Evolutionary conservation across 2,888 invertebrate species (phyloP).

Genomic region (Pseudococcus longispinus): DNA sequence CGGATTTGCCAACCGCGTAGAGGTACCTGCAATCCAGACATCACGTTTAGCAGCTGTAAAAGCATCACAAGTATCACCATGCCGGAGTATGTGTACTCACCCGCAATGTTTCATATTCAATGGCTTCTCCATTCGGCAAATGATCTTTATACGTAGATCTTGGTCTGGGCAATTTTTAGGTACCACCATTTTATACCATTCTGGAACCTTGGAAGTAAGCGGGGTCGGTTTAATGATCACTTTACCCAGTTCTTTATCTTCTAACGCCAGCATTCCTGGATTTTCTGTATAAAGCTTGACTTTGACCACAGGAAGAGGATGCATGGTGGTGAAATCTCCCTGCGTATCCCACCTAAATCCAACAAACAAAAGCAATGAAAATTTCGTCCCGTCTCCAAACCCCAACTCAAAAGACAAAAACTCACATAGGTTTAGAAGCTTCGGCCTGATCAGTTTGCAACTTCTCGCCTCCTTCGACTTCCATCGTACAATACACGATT

Average conservation of each 20-base stretch:
- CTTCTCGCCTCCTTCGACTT: slow-evolving; percentile 98
- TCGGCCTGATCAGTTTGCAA: slow-evolving; percentile 99
- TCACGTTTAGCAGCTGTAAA: background rate
- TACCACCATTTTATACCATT: slow-evolving; percentile 98
- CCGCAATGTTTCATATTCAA: slow-evolving; percentile 99
- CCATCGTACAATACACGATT: slow-evolving; percentile 99
- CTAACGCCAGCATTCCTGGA: slow-evolving; percentile 95
- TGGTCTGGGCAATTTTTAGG: slow-evolving; percentile 95
- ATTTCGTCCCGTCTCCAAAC: too few species aligned
- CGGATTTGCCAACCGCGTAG: slow-evolving; percentile 92
- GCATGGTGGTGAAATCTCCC: slow-evolving; percentile 98
- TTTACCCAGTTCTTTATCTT: slow-evolving; percentile 98
- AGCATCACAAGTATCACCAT: too few species aligned
- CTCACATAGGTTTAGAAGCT: slow-evolving; percentile 95
- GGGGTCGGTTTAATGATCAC: slow-evolving; percentile 87
- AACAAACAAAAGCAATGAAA: slow-evolving; percentile 53
- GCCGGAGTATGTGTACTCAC: slow-evolving; percentile 68
- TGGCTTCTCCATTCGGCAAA: slow-evolving; percentile 98
- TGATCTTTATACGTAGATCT: slow-evolving; percentile 95
- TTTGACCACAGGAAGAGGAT: slow-evolving; percentile 96
- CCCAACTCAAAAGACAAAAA: slow-evolving; percentile 58
- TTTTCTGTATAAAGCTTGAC: slow-evolving; percentile 98
- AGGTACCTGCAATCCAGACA: slow-evolving; percentile 70
- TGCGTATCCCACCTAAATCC: slow-evolving; percentile 94
- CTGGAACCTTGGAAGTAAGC: slow-evolving; percentile 86